Evolutionary conservation across 1,140 invertebrate genomes (phyloP).

Genomic region (Scaptomyza montana): DNA sequence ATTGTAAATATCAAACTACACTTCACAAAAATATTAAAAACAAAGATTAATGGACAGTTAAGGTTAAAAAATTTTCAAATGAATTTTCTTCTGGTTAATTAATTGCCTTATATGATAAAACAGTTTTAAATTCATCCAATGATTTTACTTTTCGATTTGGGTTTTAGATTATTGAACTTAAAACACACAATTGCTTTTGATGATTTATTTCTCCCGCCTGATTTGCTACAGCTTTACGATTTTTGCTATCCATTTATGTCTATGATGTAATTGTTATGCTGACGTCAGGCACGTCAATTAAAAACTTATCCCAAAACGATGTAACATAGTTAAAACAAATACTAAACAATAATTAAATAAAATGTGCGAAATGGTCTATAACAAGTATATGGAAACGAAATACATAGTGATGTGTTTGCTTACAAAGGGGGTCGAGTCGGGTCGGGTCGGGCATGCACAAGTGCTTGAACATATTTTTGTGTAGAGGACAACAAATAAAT

Average conservation of each 20-base stretch:
- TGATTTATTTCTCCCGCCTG: constrained; percentile 15
- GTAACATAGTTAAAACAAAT: constrained; percentile 12
- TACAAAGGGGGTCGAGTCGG: constrained; percentile 14
- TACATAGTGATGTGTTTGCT: no score
- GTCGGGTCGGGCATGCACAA: not conserved
- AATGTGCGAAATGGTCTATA: constrained; percentile 24
- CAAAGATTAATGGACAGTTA: not conserved
- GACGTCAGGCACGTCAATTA: constrained; percentile 36
- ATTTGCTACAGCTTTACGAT: not conserved
- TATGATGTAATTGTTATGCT: constrained; percentile 36
- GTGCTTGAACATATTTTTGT: constrained; percentile 6
- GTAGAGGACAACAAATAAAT: constrained; percentile 42
- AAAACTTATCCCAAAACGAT: constrained; percentile 8
- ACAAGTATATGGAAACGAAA: constrained; percentile 25
- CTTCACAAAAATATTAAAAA: constrained; percentile 8
- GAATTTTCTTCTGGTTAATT: not conserved
- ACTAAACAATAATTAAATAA: constrained; percentile 32
- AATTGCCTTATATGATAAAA: not conserved
- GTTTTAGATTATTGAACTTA: not conserved
- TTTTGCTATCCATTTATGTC: constrained; percentile 15
- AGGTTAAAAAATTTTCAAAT: not conserved
- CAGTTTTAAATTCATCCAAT: not conserved
- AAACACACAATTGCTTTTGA: not conserved
- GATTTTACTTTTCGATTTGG: not conserved
- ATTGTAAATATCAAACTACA: constrained; percentile 33